Evolutionary conservation across 2,113 vertebrate genomes (phyloP).

Genomic region (Sceloporus undulatus): DNA sequence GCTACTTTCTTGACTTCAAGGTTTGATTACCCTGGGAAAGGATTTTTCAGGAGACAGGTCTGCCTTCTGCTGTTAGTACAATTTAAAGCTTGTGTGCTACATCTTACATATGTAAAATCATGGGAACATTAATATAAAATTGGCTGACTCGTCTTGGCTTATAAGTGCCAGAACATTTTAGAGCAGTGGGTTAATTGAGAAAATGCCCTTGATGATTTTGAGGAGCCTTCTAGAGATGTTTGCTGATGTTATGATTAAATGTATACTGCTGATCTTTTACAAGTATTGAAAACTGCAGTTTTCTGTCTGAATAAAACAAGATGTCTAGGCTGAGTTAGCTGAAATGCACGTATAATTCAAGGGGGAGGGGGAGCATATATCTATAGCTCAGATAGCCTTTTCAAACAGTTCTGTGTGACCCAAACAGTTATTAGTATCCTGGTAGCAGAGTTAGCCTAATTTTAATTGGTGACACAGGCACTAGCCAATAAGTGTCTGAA

Average conservation of each 20-base stretch:
- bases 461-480: neutral
- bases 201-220: slow-evolving; percentile 31
- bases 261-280: neutral
- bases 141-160: slow-evolving; percentile 20
- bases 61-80: neutral
- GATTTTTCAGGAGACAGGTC: slow-evolving; percentile 25
- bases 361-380: neutral
- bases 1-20: neutral
- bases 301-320: neutral
- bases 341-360: accelerated
- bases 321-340: neutral
- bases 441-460: neutral
- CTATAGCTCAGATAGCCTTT: neutral
- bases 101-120: slow-evolving; percentile 27
- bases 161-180: slow-evolving; percentile 6
- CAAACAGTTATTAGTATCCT: too few relatives aligned
- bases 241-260: slow-evolving; percentile 20
- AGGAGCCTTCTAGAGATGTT: neutral
- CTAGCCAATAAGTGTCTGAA: neutral
- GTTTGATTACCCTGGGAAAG: slow-evolving; percentile 39
- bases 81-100: slow-evolving; percentile 18
- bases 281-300: accelerated
- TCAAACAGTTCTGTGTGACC: neutral
- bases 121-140: slow-evolving; percentile 37
- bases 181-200: slow-evolving; percentile 33